These are phyloP conservation scores for Potorous gilbertii DNA, from an alignment of 2,797 vertebrate genomes.

Conservation along the genomic window DNA sequence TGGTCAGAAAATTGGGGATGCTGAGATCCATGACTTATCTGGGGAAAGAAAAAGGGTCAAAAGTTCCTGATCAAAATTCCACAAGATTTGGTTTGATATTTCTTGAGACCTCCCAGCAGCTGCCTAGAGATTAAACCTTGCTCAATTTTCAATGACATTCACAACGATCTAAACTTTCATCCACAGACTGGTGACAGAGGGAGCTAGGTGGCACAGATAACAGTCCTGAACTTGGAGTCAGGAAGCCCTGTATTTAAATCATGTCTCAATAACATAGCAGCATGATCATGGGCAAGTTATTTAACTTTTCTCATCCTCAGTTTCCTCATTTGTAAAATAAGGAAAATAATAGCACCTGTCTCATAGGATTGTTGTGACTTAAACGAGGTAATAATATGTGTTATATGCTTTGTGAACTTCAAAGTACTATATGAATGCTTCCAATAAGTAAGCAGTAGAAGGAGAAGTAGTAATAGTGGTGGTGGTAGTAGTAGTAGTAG, in stretches of 20 bases:
- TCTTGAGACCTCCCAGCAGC: accelerated
- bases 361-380: neutral
- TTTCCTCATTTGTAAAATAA: neutral
- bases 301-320: neutral
- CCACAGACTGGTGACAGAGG: neutral
- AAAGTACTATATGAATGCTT: neutral
- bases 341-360: neutral
- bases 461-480: no score
- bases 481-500: no score
- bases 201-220: neutral
- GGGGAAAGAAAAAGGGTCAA: accelerated
- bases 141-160: neutral
- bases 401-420: neutral
- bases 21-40: constrained; percentile 31
- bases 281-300: neutral
- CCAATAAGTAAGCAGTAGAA: neutral
- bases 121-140: neutral
- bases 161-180: neutral
- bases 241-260: neutral
- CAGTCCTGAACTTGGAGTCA: neutral
- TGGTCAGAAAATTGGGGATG: neutral
- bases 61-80: neutral
- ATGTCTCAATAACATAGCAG: neutral
- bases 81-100: accelerated
- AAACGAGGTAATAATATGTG: neutral